Percentiles rank a stretch among this genome's conserved stretches.
Conservation (phyloP, 1,140 invertebrate genomes). For the Eriosoma lanigerum region DNA sequence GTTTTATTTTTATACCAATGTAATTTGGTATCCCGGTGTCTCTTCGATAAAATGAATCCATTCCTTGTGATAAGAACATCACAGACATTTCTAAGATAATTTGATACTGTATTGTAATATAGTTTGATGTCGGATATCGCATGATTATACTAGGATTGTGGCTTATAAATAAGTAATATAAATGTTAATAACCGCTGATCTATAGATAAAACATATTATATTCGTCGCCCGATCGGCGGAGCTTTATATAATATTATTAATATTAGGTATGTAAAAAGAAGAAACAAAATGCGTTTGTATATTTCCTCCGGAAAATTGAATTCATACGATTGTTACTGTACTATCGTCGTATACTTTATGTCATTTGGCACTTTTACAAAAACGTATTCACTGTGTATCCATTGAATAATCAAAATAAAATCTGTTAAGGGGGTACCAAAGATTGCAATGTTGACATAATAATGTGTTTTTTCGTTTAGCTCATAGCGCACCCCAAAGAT, state of each 20-base stretch:
- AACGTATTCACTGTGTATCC: neutral
- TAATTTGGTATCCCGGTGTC: too few species aligned
- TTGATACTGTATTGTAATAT: too few species aligned
- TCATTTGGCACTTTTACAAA: slow-evolving; percentile 9
- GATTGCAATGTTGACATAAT: neutral
- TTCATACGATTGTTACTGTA: neutral
- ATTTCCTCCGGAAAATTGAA: slow-evolving; percentile 5
- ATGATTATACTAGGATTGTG: neutral
- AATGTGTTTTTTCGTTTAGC: too few species aligned
- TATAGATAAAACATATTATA: neutral
- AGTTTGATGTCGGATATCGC: neutral
- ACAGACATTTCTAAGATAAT: too few species aligned
- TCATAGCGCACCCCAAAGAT: too few species aligned
- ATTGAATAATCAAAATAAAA: neutral
- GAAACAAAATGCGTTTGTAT: too few species aligned
- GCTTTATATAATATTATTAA: neutral
- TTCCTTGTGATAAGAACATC: too few species aligned
- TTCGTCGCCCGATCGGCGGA: neutral
- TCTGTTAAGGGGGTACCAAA: neutral
- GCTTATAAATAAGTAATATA: slow-evolving; percentile 6
- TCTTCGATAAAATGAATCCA: too few species aligned
- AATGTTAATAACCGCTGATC: neutral
- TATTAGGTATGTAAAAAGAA: neutral
- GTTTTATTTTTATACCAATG: too few species aligned
- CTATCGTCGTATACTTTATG: neutral